Base-by-base conservation (phyloP, 2,888 invertebrate species). In the Acanthacorydalis orientalis region DNA sequence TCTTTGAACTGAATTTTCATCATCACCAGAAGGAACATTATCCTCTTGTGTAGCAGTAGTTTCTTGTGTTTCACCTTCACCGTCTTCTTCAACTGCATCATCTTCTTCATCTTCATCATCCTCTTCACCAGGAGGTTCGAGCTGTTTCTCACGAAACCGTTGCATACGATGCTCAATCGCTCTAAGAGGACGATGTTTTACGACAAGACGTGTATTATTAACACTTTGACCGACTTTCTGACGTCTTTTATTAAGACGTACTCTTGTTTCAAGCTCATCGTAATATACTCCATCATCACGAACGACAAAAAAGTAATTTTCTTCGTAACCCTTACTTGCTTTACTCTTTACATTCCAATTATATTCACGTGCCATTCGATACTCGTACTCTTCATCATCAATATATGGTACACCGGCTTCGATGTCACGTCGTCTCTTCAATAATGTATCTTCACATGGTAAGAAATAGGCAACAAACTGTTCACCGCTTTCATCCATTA, bases 321-420 rank as follows among this genome's bases (percentile, higher is more conserved):
- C 96, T 65, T 96, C 95, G 58, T 93, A 95, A 35, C 92, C 91
- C 62, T 51, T 51, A 38, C 51, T 51, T 0, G 89, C 82, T 67
- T 96, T 96, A 65, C 92, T 96, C 67, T 97, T 96, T 15, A 97
- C 96, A 61, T 95, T 96, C 97, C 97, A 99, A 63, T 95, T 96
- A 64, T 98, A 99, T 62, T 98, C 97, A 52, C 98, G 75, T 0
- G 95, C 91, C 81, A 98, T 88, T 65, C 88, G 85, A 60, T 97
- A 98, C 57, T 97, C 95, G 59, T 98, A 98, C 47, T 88, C 87
- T 54, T 89, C 86, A 1, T 84, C 91, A 41, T 92, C 92, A 60
- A 82, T 79, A 62, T 90, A 93, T 1, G 87, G 80, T 14, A 86
- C 70, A 31, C 71, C 75, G 43, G 82, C 82, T 0, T 75, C 72